phyloP scores from a whole-genome alignment of 2,113 vertebrate genomes.

The Datnioides undecimradiatus region DNA sequence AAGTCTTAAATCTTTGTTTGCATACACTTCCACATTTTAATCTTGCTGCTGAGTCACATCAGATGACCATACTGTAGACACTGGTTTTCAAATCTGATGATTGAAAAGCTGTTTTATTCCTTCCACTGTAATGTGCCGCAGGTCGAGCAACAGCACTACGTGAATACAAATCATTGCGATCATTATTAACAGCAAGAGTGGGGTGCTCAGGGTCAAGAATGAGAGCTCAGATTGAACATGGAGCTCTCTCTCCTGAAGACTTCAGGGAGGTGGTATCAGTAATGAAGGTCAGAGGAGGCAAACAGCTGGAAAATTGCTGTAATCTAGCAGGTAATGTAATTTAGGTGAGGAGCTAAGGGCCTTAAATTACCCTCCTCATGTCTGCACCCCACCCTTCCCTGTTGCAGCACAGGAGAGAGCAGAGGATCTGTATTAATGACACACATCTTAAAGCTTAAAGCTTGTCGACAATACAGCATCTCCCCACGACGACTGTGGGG shows the following conservation, averaged over 20 bases:
- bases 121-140: slow-evolving; percentile 7
- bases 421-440: slow-evolving; percentile 42
- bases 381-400: slow-evolving; percentile 20
- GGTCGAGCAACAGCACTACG: not conserved
- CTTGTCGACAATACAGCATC: not conserved
- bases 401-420: slow-evolving; percentile 2
- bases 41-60: not conserved
- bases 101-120: slow-evolving; percentile 47
- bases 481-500: not conserved
- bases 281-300: slow-evolving; percentile 74
- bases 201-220: slow-evolving; percentile 62
- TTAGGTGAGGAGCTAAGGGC: slow-evolving; percentile 64
- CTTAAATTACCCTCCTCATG: slow-evolving; percentile 60
- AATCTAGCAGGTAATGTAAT: slow-evolving; percentile 79
- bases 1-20: not conserved
- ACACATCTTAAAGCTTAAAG: not conserved
- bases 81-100: slow-evolving; percentile 20
- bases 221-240: slow-evolving; percentile 60
- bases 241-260: slow-evolving; percentile 52
- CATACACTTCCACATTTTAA: not conserved
- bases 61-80: not conserved
- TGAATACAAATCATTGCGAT: slow-evolving; percentile 62
- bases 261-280: slow-evolving; percentile 59
- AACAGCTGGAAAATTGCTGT: slow-evolving; percentile 76
- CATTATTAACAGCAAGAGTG: slow-evolving; percentile 56